Base-by-base conservation (phyloP, 2,888 invertebrate genomes). In the Disparrhopalites patrizii region DNA sequence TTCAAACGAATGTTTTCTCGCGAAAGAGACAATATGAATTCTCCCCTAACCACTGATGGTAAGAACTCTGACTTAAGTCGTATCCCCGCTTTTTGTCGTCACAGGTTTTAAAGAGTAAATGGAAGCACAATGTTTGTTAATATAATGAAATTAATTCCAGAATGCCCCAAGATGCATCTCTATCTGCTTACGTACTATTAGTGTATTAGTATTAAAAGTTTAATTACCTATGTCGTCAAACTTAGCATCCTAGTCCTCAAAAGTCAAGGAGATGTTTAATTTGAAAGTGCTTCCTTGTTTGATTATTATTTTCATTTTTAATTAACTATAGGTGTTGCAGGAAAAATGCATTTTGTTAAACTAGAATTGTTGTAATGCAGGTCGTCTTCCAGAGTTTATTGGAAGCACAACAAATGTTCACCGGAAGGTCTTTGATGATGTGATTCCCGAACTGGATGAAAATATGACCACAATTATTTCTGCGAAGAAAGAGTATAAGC, bases 361-460 rank as follows among this genome's bases (percentile, higher is more conserved):
- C n/a, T n/a, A n/a, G n/a, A n/a, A n/a, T 4, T 25, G 10, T 23
- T 23, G 27, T 36, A 13, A 18, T 31, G 5, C 52, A 66, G 66
- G 67, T 8, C 58, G 67, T 1, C 40, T 60, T 15, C 43, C 40
- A n/a, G 67, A 60, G 4, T 55, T 64, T n/a, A 20, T 61, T 7
- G 73, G 72, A n/a, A 74, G 75, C 62, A 71, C 67, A 1, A 62
- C 66, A 18, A 74, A 73, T 40, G 66, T 75, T 1, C 71, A 69
- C 28, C 52, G 75, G 10, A 73, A 73, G 54, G 70, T 75, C 2
- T 33, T 36, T 1, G 74, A 73, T 23, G 74, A 75, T 18, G 72
- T 71, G 0, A 75, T 75, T 62, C 72, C 72, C 3, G 75, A 75
- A 61, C 40, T 75, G 54, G 75, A 75, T 66, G 75, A 75, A 55